Evolutionary conservation across 2,797 vertebrate genomes (phyloP), one percentile per base, ranked within the genome.

Genomic region (Chiloscyllium punctatum): DNA sequence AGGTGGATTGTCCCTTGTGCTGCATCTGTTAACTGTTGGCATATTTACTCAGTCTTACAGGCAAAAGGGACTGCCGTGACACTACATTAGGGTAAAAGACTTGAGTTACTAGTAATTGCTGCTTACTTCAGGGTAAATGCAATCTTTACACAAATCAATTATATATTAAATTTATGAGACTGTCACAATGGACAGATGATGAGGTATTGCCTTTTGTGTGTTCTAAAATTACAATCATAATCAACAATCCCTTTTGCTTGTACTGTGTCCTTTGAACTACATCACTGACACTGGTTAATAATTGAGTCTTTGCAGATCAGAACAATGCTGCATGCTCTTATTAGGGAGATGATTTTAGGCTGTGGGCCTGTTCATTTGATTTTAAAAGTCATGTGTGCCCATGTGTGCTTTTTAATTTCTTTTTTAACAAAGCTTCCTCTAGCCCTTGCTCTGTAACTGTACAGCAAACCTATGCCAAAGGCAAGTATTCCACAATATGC

Each of bases 91-190:
- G 82, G 94, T 51, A 82, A 82, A 86, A 79, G 90, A 96, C 95
- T 96, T 68, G 77, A 62, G 87, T 79, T 86, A 66, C 94, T 97
- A 97, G 96, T 97, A 97, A 97, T 97, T 98, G 98, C 98, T 98
- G 98, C 98, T 98, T 97, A 98, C 94, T 98, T 97, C 97, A 98
- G 97, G 97, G 97, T 98, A 97, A 98, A 96, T 98, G 97, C 97
- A 97, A 97, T 97, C 97, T 97, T 97, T 96, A 97, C 96, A 77
- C 94, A 96, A 97, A 96, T 97, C 96, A 96, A 96, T 97, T 96
- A 97, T 97, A 96, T 97, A 97, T 97, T 97, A 97, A 96, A 97
- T 90, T 97, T 97, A 97, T 74, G 72, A 97, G 97, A 97, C 96
- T 97, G 96, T 95, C 84, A 7, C 27, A 88, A 91, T 97, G 97